Conservation (phyloP, 2,797 vertebrate genomes). For the Potorous gilbertii region DNA sequence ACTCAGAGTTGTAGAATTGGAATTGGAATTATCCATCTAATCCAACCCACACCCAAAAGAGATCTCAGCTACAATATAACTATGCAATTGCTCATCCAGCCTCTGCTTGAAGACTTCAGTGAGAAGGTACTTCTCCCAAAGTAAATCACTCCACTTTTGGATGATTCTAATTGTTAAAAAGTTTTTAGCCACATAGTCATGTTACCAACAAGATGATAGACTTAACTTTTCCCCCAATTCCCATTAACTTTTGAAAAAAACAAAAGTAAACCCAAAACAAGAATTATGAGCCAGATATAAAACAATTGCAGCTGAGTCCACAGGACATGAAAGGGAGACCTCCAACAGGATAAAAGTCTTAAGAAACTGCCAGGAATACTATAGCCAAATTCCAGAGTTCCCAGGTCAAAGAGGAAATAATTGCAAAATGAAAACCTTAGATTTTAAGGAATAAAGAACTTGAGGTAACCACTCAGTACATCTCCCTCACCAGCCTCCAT, state of each 20-base stretch:
- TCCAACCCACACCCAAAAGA: not conserved
- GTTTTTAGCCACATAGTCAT: not conserved
- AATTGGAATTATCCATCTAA: not conserved
- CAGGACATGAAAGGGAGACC: not conserved
- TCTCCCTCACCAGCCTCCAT: not conserved
- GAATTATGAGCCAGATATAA: not conserved
- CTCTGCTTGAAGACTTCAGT: not conserved
- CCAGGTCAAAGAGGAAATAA: no score
- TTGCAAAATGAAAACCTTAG: not conserved
- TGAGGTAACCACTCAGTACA: not conserved
- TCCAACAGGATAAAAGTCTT: not conserved
- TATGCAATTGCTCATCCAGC: not conserved
- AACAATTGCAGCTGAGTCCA: not conserved
- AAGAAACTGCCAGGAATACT: no score
- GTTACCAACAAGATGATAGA: not conserved
- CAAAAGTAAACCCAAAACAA: not conserved
- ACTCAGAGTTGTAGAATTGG: not conserved
- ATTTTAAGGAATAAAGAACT: not conserved
- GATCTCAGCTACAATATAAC: not conserved
- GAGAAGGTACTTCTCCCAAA: not conserved
- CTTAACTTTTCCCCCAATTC: not conserved
- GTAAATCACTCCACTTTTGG: not conserved
- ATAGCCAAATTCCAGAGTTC: no score
- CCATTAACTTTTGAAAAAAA: not conserved
- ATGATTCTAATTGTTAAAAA: not conserved